These are phyloP conservation scores for Alligator sinensis DNA, from an alignment of 2,113 vertebrate genomes.

Conservation along the genomic window DNA sequence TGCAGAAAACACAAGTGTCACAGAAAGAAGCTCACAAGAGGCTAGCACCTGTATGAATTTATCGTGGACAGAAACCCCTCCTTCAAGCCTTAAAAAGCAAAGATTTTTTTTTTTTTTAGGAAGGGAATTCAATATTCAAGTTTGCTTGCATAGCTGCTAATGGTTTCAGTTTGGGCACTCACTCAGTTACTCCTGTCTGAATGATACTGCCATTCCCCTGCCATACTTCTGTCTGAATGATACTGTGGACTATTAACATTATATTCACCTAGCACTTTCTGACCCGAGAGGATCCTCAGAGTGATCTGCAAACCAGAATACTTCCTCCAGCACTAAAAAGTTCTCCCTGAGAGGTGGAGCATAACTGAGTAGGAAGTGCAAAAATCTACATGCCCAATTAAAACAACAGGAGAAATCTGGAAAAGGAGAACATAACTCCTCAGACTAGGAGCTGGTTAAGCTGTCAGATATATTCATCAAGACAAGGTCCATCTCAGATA, in stretches of 20 bases:
- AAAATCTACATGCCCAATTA: not conserved
- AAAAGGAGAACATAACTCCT: conserved; percentile 28
- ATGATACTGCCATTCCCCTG: too few species aligned
- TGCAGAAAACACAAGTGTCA: conserved; percentile 52
- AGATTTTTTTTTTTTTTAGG: not conserved
- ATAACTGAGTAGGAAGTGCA: not conserved
- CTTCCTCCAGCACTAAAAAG: not conserved
- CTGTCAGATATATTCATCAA: too few species aligned
- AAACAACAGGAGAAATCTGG: not conserved
- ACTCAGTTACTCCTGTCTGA: too few species aligned
- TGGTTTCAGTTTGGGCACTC: not conserved
- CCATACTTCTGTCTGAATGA: not conserved
- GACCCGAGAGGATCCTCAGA: not conserved
- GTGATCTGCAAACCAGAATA: not conserved
- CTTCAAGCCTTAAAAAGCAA: fast-evolving
- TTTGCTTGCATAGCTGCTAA: not conserved
- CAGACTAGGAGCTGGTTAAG: not conserved
- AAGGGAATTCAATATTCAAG: not conserved
- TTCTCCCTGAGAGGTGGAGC: not conserved
- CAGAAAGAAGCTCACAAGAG: not conserved
- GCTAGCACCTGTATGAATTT: fast-evolving
- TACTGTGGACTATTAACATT: not conserved
- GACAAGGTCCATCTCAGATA: too few species aligned
- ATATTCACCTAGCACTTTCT: not conserved
- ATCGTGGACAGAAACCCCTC: fast-evolving